A percentile compares a stretch with the other conserved stretches of the same genome.
Evolutionary conservation across 2,888 invertebrate genomes (phyloP).

Genomic region (Pyrrhosoma nymphula): DNA sequence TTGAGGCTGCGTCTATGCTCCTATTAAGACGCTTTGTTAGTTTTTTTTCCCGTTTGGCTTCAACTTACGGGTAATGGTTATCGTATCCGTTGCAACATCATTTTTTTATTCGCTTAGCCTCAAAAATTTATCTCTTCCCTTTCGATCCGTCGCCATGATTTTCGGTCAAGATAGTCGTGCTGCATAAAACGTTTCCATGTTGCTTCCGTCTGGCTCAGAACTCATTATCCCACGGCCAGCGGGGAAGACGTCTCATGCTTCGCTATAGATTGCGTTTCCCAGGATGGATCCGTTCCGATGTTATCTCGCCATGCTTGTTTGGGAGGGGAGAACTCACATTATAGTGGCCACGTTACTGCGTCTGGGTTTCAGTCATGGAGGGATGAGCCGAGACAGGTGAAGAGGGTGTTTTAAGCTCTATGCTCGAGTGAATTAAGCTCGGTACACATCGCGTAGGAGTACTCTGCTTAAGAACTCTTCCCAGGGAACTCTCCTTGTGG

Average conservation of each 20-base stretch:
- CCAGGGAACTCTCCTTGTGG: not conserved
- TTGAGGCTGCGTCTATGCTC: too few relatives aligned
- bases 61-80: not conserved
- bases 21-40: too few relatives aligned
- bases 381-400: too few relatives aligned
- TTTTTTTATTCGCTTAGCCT: not conserved
- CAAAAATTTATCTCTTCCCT: not conserved
- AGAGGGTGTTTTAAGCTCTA: not conserved
- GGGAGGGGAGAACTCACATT: not conserved
- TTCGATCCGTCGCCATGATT: not conserved
- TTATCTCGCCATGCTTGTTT: not conserved
- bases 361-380: not conserved
- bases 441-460: not conserved
- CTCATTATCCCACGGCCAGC: constrained; percentile 15
- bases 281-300: not conserved
- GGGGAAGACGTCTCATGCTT: not conserved
- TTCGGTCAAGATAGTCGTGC: not conserved
- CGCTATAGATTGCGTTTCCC: not conserved
- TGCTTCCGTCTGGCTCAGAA: not conserved
- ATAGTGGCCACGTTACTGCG: not conserved
- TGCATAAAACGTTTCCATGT: not conserved
- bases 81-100: not conserved
- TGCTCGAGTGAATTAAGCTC: constrained; percentile 3
- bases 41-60: not conserved
- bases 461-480: not conserved